Evolutionary conservation across 2,113 vertebrate genomes (phyloP).

Genomic region (Cynopterus brachyotis): DNA sequence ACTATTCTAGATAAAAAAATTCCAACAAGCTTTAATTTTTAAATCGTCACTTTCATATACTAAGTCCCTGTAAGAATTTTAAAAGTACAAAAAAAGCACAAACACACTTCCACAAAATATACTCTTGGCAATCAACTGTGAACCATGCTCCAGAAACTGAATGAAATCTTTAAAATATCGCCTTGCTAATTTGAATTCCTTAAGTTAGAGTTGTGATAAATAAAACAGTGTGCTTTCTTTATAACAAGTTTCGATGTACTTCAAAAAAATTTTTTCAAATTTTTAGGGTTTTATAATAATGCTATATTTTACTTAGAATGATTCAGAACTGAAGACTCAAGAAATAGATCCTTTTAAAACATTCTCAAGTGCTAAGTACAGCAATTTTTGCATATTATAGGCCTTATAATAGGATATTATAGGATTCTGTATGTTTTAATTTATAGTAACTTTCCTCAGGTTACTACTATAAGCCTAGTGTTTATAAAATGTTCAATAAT

Average conservation of each 20-base stretch:
- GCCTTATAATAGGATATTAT: neutral
- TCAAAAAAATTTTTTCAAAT: constrained; percentile 14
- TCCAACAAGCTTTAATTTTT: neutral
- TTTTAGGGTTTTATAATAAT: constrained; percentile 36
- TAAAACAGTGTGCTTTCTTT: neutral
- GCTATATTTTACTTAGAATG: constrained; percentile 9
- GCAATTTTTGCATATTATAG: neutral
- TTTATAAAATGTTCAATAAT: neutral
- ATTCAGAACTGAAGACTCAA: neutral
- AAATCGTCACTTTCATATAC: neutral
- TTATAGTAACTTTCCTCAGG: constrained; percentile 23
- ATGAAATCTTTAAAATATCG: constrained; percentile 27
- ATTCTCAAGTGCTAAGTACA: neutral
- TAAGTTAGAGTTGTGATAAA: constrained; percentile 14
- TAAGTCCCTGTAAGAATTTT: neutral
- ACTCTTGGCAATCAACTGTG: neutral
- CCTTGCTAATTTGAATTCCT: neutral
- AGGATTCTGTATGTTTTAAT: constrained; percentile 7
- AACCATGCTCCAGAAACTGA: neutral
- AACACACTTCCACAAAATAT: neutral
- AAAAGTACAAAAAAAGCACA: neutral
- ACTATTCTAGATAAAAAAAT: neutral
- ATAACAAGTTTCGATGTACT: constrained; percentile 33
- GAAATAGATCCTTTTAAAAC: constrained; percentile 29
- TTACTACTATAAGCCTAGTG: neutral